Conservation (phyloP, 1,140 invertebrate species). For the Solenopsis invicta region DNA sequence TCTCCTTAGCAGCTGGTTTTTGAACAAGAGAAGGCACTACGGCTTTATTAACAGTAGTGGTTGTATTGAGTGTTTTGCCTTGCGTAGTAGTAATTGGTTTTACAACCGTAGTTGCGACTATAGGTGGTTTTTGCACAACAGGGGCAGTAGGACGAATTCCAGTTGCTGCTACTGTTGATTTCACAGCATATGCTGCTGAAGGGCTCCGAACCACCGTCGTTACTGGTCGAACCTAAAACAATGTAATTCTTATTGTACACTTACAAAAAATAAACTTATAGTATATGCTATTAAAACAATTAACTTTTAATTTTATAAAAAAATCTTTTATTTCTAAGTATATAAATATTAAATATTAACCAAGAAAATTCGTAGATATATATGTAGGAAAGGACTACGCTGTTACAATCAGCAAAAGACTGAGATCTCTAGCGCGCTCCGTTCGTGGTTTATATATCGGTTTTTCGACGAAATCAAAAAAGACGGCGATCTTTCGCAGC, state of each 20-base stretch:
- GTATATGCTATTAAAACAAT: slow-evolving; percentile 3
- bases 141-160: slow-evolving; percentile 81
- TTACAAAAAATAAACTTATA: slow-evolving; percentile 17
- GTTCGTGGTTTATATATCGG: too few relatives aligned
- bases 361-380: not conserved
- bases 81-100: slow-evolving; percentile 81
- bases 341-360: slow-evolving; percentile 1
- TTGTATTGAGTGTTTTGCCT: slow-evolving; percentile 83
- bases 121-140: slow-evolving; percentile 81
- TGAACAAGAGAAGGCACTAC: slow-evolving; percentile 85
- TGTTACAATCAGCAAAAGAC: too few relatives aligned
- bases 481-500: too few relatives aligned
- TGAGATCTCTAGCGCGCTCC: too few relatives aligned
- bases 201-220: slow-evolving; percentile 81
- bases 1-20: slow-evolving; percentile 88
- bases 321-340: not conserved
- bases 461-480: too few relatives aligned
- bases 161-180: slow-evolving; percentile 80
- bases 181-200: slow-evolving; percentile 79
- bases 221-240: slow-evolving; percentile 74
- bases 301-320: not conserved
- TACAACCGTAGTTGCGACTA: slow-evolving; percentile 75
- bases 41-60: slow-evolving; percentile 84
- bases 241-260: slow-evolving; percentile 12
- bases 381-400: not conserved